Percentiles rank a stretch among this genome's conserved stretches.
Evolutionary conservation across 2,113 vertebrate genomes (phyloP).

Genomic region (Platycercus adscitus): DNA sequence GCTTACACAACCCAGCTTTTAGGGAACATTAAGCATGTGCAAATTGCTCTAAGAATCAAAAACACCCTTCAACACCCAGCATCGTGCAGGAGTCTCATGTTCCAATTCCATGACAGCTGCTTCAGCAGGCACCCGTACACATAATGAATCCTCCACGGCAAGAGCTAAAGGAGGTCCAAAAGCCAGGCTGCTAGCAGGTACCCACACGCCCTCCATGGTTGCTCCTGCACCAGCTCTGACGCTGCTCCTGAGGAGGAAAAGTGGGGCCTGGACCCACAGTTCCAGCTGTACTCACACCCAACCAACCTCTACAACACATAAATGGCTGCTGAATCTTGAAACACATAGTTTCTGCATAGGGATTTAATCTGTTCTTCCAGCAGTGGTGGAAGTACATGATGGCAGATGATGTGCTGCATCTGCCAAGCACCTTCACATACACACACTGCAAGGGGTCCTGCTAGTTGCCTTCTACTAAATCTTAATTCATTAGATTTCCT

Average conservation of each 20-base stretch:
- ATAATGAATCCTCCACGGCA: fast-evolving
- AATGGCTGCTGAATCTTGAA: background rate
- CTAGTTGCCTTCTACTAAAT: background rate
- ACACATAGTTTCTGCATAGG: background rate
- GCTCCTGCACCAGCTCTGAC: background rate
- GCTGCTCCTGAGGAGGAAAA: background rate
- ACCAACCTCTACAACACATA: background rate
- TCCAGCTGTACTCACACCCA: background rate
- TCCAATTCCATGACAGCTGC: too few relatives aligned
- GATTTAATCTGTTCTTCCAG: background rate
- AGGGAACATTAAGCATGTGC: background rate
- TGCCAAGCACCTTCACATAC: background rate
- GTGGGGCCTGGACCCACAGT: background rate
- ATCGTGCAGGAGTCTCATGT: background rate
- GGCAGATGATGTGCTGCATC: background rate
- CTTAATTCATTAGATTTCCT: background rate
- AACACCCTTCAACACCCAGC: background rate
- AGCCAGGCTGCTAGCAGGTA: too few relatives aligned
- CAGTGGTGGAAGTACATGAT: fast-evolving
- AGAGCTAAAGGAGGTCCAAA: background rate
- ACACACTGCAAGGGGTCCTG: too few relatives aligned
- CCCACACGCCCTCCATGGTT: too few relatives aligned
- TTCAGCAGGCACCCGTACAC: background rate
- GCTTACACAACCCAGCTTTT: background rate
- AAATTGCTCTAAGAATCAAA: background rate